Base-by-base conservation (phyloP, 2,113 vertebrate genomes). In the Platysteira castanea region DNA sequence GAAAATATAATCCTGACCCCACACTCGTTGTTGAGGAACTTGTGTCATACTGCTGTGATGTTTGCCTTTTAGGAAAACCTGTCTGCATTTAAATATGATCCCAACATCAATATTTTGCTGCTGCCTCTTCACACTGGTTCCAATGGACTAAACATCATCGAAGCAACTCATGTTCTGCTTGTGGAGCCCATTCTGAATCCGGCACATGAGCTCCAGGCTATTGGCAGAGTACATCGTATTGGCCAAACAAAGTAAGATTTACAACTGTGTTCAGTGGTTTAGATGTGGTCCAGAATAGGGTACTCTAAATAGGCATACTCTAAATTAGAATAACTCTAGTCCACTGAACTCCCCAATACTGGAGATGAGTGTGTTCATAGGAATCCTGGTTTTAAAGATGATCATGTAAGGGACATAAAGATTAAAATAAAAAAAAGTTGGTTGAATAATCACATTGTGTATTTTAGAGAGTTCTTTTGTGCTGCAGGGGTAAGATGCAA, bases 151-250 rank as follows among this genome's bases (percentile, higher is more conserved):
- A 99, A 99, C 94, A 99, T 99, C 95, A 99, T 99, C 0, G 99
- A 99, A 96, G 99, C 99, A 11, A 99, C 99, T 33, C 99, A 99
- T 0, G 99, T 99, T 70, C 96, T 99, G 73, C 96, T 99, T 65
- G 99, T 99, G 54, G 99, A 99, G 93, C 99, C 99, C 27, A 99
- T 99, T 91, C 96, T 99, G 84, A 99, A 99, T 96, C 99, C 99
- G 2, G 99, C 99, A 78, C 99, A 99, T 52, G 99, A 99, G 96
- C 98, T 99, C 15, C 99, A 99, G 97, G 99, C 99, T 80, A 99
- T 99, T 54, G 99, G 99, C 90, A 97, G 99, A 93, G 99, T 99
- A 15, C 99, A 99, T 97, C 99, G 99, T 57, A 99, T 99, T 59
- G 99, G 99, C 77, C 99, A 99, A 70, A 99, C 99, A 85, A 99